These are phyloP conservation scores for Pocota personata DNA, from an alignment of 2,888 invertebrate genomes.

Conservation along the genomic window DNA sequence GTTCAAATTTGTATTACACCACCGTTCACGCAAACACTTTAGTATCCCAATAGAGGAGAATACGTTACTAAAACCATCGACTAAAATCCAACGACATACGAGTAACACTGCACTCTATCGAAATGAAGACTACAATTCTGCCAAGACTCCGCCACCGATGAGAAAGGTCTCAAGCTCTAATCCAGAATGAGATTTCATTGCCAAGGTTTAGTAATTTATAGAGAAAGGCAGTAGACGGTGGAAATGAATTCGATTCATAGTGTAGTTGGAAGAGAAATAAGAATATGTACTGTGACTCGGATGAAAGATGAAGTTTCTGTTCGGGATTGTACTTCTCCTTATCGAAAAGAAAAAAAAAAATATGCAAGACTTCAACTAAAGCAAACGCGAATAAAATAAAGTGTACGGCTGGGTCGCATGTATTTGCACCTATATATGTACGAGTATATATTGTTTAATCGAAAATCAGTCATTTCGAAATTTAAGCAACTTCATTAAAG, in stretches of 20 bases:
- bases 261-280: conserved; percentile 66
- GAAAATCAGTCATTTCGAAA: no score
- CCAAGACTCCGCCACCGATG: conserved; percentile 75
- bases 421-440: no score
- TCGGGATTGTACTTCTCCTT: conserved; percentile 50
- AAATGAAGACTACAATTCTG: conserved; percentile 18
- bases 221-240: conserved; percentile 81
- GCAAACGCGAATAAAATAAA: conserved; percentile 49
- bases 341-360: conserved; percentile 33
- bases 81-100: background rate
- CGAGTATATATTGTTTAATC: no score
- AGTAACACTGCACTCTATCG: conserved; percentile 15
- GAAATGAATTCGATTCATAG: conserved; percentile 59
- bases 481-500: no score
- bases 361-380: conserved; percentile 33
- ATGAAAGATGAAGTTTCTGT: conserved; percentile 56
- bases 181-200: conserved; percentile 83
- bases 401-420: no score
- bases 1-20: conserved; percentile 7
- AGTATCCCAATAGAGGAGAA: background rate
- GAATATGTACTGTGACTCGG: conserved; percentile 51
- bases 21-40: background rate
- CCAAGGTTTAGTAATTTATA: conserved; percentile 83
- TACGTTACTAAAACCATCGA: background rate
- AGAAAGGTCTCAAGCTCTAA: conserved; percentile 81